Conservation (phyloP, 30 jellyfish, hydroid and myxozoan genomes). For the Kudoa iwatai region DNA sequence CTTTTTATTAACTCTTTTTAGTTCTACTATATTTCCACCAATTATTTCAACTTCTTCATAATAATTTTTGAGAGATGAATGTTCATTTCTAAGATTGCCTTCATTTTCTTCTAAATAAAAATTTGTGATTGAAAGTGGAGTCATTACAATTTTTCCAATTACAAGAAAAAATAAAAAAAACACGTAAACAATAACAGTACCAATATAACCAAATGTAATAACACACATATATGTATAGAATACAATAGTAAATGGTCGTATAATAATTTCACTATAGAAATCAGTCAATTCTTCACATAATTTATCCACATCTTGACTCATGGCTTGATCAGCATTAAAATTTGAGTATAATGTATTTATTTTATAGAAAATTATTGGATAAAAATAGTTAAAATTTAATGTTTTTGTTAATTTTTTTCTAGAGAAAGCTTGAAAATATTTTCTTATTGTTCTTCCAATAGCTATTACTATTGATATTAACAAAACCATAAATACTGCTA, state of each 20-base stretch:
- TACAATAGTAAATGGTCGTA: conserved; percentile 29
- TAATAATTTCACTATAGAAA: conserved; percentile 12
- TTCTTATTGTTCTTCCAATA: too few species aligned
- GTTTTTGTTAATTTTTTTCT: conserved; percentile 8
- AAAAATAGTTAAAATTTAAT: conserved; percentile 14
- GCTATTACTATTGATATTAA: too few species aligned
- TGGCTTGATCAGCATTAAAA: conserved; percentile 52
- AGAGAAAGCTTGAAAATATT: too few species aligned
- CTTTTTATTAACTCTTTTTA: too few species aligned
- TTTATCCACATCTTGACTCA: conserved; percentile 43
- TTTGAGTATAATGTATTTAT: conserved; percentile 3
- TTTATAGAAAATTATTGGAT: conserved; percentile 5
- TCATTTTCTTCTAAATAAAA: conserved; percentile 21
- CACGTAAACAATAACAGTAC: conserved; percentile 17
- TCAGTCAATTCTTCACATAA: conserved; percentile 19
- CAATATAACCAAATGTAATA: conserved; percentile 17
- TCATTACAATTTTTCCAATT: conserved; percentile 21
- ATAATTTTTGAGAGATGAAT: conserved; percentile 8
- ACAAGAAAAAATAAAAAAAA: conserved; percentile 27
- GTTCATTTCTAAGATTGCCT: conserved; percentile 39
- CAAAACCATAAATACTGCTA: too few species aligned
- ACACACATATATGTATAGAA: conserved; percentile 23
- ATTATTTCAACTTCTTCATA: conserved; percentile 19
- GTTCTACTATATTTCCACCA: too few species aligned
- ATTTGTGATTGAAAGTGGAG: conserved; percentile 26